Evolutionary conservation across 1,140 invertebrate genomes (phyloP).

Genomic region (Meloidogyne chitwoodi): DNA sequence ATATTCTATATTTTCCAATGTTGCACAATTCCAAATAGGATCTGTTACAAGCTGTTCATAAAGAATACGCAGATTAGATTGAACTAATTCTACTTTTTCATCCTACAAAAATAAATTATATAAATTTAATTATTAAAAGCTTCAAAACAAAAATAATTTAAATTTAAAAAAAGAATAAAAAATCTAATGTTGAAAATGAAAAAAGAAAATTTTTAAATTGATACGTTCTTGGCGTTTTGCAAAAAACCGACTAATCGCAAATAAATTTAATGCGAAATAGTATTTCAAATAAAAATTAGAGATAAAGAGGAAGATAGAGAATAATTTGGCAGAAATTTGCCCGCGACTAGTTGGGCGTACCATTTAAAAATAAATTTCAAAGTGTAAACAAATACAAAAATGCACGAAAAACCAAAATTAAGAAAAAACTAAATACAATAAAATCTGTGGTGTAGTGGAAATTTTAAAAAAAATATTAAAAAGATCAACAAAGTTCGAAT

Average conservation of each 20-base stretch:
- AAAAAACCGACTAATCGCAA: too few relatives aligned
- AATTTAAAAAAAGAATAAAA: too few relatives aligned
- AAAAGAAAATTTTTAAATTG: too few relatives aligned
- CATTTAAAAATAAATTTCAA: too few relatives aligned
- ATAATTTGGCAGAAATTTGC: neutral
- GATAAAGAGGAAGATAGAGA: neutral
- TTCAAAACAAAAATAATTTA: too few relatives aligned
- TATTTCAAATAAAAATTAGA: neutral
- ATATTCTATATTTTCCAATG: slow-evolving; percentile 74
- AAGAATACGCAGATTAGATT: slow-evolving; percentile 68
- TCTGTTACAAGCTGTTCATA: slow-evolving; percentile 69
- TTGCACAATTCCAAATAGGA: slow-evolving; percentile 72
- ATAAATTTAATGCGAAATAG: too few relatives aligned
- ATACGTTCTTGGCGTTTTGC: too few relatives aligned
- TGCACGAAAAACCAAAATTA: neutral
- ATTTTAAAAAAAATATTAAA: neutral
- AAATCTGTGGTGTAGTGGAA: too few relatives aligned
- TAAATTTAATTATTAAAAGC: too few relatives aligned
- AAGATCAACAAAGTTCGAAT: neutral
- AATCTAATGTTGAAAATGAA: too few relatives aligned
- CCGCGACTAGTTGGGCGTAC: too few relatives aligned
- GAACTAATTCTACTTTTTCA: slow-evolving; percentile 64
- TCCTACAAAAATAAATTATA: slow-evolving; percentile 45
- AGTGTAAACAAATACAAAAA: neutral
- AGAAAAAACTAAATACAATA: too few relatives aligned